These are phyloP conservation scores for Corythaixoides concolor DNA, from an alignment of 2,113 vertebrate species.

Conservation along the genomic window DNA sequence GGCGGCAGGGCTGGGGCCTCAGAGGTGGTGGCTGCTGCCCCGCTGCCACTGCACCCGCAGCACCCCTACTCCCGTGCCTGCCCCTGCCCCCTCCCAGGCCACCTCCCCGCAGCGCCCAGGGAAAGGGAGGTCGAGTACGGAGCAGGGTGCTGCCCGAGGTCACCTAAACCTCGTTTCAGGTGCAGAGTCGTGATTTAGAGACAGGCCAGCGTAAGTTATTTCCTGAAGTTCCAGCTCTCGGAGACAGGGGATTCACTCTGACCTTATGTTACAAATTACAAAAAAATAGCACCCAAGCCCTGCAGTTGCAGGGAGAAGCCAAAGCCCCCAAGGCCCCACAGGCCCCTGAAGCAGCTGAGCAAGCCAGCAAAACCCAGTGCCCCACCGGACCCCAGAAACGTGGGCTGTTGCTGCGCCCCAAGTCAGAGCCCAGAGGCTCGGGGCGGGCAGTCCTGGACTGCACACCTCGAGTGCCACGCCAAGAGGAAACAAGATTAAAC, in stretches of 20 bases:
- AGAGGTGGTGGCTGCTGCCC: no score
- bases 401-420: neutral
- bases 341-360: rapidly evolving
- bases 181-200: neutral
- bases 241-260: neutral
- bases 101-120: rapidly evolving
- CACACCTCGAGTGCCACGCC: neutral
- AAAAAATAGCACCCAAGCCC: neutral
- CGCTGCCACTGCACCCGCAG: rapidly evolving
- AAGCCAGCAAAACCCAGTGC: rapidly evolving
- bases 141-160: neutral
- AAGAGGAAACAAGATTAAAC: constrained; percentile 30
- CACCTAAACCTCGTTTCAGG: neutral
- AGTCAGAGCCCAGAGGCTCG: neutral
- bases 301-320: neutral
- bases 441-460: neutral
- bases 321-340: neutral
- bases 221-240: neutral
- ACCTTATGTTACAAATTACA: neutral
- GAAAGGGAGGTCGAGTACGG: neutral
- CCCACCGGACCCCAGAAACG: rapidly evolving
- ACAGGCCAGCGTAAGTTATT: neutral
- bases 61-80: neutral
- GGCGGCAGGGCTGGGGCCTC: neutral
- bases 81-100: neutral